Base-by-base conservation (phyloP, 2,113 vertebrate genomes). In the Thunnus maccoyii region DNA sequence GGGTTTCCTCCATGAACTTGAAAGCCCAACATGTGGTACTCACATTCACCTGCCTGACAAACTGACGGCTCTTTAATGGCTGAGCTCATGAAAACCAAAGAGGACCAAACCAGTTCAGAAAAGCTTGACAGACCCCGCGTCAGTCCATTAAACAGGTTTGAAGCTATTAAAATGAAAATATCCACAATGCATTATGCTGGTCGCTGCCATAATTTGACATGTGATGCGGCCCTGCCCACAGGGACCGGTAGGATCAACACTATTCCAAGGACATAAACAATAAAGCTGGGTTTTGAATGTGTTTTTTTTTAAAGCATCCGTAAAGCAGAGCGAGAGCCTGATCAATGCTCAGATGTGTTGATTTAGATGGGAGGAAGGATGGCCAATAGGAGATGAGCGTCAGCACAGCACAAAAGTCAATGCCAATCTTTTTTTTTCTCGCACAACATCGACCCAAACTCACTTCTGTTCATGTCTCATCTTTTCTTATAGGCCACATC, bases 331-430 rank as follows among this genome's bases (percentile, higher is more conserved):
- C 57, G 18, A 84, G 78, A 17, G 64, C 30, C 69, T 17, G 65
- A 86, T 91, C 86, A 9, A 91, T 88, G 79, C 72, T 69, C 77
- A 80, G 86, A 88, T 61, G 73, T 82, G 92, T 85, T 85, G 87
- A 90, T 89, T 77, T 60, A 77, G 84, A 87, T 72, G 62, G 58
- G 67, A 76, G 76, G 75, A 69, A 62, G 82, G 80, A 63, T 36
- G 65, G 72, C 83, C 88, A 73, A 87, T 81, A 69, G 82, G 84
- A 80, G 67, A 78, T 30, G 65, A 78, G 67, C 18, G 55, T 75
- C n/a, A 18, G 67, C 84, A 67, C 71, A 52, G 77, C 81, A 66
- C 68, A 81, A 87, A 92, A 64, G 90, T 91, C 92, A 80, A 90
- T 91, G 89, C 57, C 81, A 85, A 89, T 87, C 88, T 86, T 30